Evolutionary conservation across 2,797 vertebrate species (phyloP), one percentile per base, ranked within the genome.

Genomic region (Sorex maritimensis): DNA sequence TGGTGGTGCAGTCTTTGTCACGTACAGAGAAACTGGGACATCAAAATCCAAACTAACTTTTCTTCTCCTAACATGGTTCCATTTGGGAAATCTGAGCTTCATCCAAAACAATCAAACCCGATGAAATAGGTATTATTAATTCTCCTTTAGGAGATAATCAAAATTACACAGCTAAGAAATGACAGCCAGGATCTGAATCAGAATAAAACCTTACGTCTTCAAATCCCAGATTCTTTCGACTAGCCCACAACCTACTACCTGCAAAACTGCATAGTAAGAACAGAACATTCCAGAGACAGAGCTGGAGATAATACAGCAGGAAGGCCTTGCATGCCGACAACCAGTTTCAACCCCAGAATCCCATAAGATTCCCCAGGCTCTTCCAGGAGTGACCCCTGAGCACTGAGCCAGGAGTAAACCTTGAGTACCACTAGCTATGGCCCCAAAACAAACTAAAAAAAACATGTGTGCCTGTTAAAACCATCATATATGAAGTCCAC

Each of bases 111-210:
- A 95, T 17, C 14, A 41, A 88, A 28, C 28, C 5, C 67, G 65
- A 13, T 44, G 67, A 82, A 74, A 44, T 55, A 83, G 4, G n/a
- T 34, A 34, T 38, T 88, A 55, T 24, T 30, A 81, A 94, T 91
- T 77, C 19, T 89, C 17, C 46, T 85, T 85, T 65, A 77, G 28
- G 52, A 93, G 46, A 95, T 69, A 72, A 52, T 46, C 19, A 58
- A 71, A 63, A 85, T 81, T 61, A 68, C 30, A 63, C 26, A 87
- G 44, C 11, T 63, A 26, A 24, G 11, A 84, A 68, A 81, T 73
- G 19, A 34, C 12, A 92, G 46, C 30, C 26, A 73, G 10, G 14
- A 41, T 34, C 26, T 67, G 55, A 55, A 73, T 44, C 41, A 52
- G 13, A 52, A 52, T 3, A 24, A 19, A 85, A 21, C 15, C 68